Conservation (phyloP, 2,113 vertebrate genomes). For the Stictonetta naevosa region DNA sequence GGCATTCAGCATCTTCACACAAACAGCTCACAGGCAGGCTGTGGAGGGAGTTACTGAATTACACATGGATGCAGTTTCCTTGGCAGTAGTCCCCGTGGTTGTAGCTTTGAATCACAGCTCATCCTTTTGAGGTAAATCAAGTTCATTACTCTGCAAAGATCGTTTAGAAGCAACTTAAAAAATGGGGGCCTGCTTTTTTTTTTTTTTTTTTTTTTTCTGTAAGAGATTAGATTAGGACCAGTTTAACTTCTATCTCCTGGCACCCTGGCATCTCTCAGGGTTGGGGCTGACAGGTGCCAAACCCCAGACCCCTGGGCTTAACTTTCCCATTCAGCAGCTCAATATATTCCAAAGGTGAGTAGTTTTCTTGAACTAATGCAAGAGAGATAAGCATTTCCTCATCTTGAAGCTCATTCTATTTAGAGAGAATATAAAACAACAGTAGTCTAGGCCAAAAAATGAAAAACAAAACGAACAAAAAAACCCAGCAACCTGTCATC, state of each 20-base stretch:
- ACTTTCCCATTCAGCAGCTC: background rate
- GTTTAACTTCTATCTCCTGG: background rate
- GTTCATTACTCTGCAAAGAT: background rate
- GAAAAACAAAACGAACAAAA: background rate
- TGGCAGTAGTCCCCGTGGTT: background rate
- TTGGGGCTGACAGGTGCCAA: background rate
- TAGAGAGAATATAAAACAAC: background rate
- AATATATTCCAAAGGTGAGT: background rate
- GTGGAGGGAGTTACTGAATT: background rate
- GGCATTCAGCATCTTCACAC: background rate
- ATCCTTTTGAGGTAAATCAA: background rate
- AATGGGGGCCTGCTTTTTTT: background rate
- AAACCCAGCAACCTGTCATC: background rate
- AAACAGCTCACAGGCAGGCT: background rate
- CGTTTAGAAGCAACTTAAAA: background rate
- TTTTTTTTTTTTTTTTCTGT: background rate
- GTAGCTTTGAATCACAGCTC: slow-evolving; percentile 5
- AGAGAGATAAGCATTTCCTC: background rate
- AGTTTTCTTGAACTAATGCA: background rate
- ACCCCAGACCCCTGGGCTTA: background rate
- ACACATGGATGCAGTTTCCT: background rate
- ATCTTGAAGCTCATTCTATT: background rate
- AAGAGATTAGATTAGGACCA: no score
- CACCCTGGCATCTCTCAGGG: background rate
- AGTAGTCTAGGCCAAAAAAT: background rate